Evolutionary conservation across 2,797 vertebrate genomes (phyloP).

Genomic region (Enteromius mattozi): DNA sequence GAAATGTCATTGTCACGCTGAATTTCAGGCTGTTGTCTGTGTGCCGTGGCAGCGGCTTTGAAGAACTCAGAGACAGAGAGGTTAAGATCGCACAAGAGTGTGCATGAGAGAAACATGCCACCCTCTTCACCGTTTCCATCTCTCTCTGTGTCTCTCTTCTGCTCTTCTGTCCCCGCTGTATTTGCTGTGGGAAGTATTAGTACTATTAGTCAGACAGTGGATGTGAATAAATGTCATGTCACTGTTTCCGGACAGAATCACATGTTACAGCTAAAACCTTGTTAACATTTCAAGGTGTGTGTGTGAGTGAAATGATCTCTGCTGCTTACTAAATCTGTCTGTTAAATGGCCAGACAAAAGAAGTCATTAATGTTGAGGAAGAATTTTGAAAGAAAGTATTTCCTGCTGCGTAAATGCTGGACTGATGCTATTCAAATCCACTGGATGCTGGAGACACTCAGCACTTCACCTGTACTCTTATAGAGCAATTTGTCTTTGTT

Average conservation of each 20-base stretch:
- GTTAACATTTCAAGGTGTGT: constrained; percentile 33
- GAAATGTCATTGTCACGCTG: constrained; percentile 34
- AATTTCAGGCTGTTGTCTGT: constrained; percentile 25
- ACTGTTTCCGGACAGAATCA: constrained; percentile 9
- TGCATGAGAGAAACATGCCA: constrained; percentile 11
- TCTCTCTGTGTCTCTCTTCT: constrained; percentile 11
- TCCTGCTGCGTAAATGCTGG: not conserved
- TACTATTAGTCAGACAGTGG: constrained; percentile 20
- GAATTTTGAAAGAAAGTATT: constrained; percentile 7
- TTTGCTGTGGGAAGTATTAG: constrained; percentile 20
- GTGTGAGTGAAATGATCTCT: constrained; percentile 4
- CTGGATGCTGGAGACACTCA: not conserved
- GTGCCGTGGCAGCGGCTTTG: not conserved
- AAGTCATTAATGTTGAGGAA: constrained; percentile 3
- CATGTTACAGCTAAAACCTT: constrained; percentile 29
- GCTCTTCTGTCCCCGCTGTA: not conserved
- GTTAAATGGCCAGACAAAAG: constrained; percentile 20
- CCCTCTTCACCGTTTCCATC: not conserved
- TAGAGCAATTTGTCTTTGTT: not conserved
- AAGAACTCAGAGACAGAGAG: constrained; percentile 7
- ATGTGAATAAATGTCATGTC: constrained; percentile 35
- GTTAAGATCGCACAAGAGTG: not conserved
- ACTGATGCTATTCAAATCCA: constrained; percentile 9
- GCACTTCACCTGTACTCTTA: not conserved
- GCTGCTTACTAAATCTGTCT: constrained; percentile 6